phyloP scores from a whole-genome alignment of 1,140 invertebrate species.

The Drosophila pachea region DNA sequence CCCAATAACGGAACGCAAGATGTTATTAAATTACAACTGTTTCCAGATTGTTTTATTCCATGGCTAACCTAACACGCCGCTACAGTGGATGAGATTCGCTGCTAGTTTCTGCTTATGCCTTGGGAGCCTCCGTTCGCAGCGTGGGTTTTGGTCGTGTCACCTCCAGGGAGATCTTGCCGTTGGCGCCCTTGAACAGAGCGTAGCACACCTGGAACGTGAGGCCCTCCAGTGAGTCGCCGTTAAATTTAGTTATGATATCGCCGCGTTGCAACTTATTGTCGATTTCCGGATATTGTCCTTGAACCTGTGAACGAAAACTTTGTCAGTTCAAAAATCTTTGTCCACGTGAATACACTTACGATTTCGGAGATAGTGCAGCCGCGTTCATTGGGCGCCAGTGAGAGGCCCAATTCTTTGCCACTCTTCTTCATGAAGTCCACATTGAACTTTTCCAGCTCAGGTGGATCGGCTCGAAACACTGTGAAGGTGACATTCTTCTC shows the following conservation, averaged over 20 bases:
- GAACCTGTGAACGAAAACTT: constrained; percentile 81
- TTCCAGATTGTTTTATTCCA: constrained; percentile 47
- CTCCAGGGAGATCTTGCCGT: constrained; percentile 88
- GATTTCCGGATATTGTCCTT: constrained; percentile 93
- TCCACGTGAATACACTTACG: constrained; percentile 81
- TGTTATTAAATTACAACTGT: constrained; percentile 68
- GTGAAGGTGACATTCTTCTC: constrained; percentile 88
- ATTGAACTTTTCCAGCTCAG: constrained; percentile 90
- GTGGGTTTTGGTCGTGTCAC: constrained; percentile 89
- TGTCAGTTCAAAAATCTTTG: neutral
- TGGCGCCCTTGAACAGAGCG: constrained; percentile 90
- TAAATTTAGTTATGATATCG: constrained; percentile 94
- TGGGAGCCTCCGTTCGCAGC: constrained; percentile 70
- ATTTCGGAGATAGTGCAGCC: constrained; percentile 97
- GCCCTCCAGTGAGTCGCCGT: constrained; percentile 91
- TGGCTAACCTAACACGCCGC: constrained; percentile 7
- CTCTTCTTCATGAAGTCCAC: constrained; percentile 95
- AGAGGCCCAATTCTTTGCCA: constrained; percentile 94
- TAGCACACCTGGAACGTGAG: constrained; percentile 92
- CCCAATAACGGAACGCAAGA: constrained; percentile 65
- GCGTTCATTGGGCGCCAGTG: constrained; percentile 91
- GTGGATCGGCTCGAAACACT: constrained; percentile 92
- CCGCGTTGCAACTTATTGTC: constrained; percentile 95
- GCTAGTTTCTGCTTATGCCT: constrained; percentile 33
- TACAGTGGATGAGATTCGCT: constrained; percentile 26